These are phyloP conservation scores for Lacerta viridis DNA, from an alignment of 2,797 vertebrate species.

Conservation along the genomic window DNA sequence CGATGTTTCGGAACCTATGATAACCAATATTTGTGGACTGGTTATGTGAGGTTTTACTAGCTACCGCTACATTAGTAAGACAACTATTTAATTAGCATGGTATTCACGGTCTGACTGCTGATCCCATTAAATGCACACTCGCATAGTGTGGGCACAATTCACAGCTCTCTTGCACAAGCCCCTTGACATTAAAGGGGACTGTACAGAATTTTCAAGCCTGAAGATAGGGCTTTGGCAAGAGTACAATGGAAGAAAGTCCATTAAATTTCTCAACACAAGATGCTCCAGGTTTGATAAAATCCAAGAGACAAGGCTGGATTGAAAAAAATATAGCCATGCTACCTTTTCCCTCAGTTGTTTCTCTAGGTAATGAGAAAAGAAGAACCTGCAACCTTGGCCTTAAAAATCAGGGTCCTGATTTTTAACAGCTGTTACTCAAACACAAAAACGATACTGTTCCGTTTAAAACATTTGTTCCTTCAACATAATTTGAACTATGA, in stretches of 20 bases:
- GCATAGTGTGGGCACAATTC: neutral
- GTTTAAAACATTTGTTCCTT: conserved; percentile 14
- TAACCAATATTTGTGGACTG: conserved; percentile 5
- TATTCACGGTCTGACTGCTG: neutral
- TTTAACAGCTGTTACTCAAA: neutral
- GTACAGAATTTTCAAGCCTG: neutral
- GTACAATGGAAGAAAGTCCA: neutral
- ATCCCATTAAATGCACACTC: neutral
- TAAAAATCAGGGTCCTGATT: neutral
- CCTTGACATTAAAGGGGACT: neutral
- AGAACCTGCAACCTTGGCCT: neutral
- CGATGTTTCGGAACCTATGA: neutral
- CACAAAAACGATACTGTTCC: neutral
- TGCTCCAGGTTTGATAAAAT: neutral
- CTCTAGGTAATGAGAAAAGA: neutral
- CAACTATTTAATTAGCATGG: neutral
- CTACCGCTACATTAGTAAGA: neutral
- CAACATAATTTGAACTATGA: neutral
- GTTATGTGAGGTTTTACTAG: neutral
- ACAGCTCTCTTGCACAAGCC: conserved; percentile 2
- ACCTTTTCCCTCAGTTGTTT: neutral
- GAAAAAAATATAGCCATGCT: neutral
- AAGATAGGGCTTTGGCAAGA: neutral
- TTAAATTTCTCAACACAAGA: neutral
- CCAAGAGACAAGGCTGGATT: neutral